Conservation (phyloP, 2,888 invertebrate genomes). For the Folsomia manolachei region DNA sequence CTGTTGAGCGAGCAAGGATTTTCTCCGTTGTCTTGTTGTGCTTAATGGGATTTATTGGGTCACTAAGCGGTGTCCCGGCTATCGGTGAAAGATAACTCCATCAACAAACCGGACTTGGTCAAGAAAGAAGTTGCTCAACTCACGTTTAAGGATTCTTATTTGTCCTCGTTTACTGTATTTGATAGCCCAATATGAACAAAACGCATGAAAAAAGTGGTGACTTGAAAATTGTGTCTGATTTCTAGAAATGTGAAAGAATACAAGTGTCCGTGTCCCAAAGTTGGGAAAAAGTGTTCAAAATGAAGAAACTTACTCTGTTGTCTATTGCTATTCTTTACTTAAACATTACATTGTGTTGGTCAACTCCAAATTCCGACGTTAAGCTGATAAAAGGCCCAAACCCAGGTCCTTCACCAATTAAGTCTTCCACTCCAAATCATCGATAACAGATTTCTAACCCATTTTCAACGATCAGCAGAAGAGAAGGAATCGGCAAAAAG, state of each 20-base stretch:
- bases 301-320: neutral
- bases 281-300: no score
- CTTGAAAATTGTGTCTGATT: no score
- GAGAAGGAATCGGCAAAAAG: neutral
- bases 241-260: no score
- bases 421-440: neutral
- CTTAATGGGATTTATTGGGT: slow-evolving; percentile 33
- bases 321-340: neutral
- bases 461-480: neutral
- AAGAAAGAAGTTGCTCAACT: slow-evolving; percentile 3
- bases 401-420: neutral
- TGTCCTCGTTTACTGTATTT: neutral
- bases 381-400: neutral
- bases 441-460: neutral
- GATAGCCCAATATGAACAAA: neutral
- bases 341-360: neutral
- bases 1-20: no score
- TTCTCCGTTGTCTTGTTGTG: no score
- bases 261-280: no score
- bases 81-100: slow-evolving; percentile 2
- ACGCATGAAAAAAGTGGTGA: neutral
- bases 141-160: neutral
- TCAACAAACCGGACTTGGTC: slow-evolving; percentile 40
- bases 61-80: slow-evolving; percentile 26
- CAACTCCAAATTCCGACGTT: neutral